Conservation (phyloP, 2,888 invertebrate genomes). For the Drosophila testacea region DNA sequence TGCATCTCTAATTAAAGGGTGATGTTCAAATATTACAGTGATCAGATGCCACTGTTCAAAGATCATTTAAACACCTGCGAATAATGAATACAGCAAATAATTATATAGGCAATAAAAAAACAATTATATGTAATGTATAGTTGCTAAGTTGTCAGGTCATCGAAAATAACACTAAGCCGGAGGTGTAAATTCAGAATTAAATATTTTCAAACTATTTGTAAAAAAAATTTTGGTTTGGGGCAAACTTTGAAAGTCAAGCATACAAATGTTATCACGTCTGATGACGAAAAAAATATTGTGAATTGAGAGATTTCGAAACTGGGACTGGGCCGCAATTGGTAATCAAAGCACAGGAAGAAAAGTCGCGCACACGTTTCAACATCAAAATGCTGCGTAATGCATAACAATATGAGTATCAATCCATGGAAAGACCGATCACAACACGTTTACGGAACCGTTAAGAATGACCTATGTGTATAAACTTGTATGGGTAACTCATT, state of each 20-base stretch:
- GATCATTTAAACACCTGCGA: not conserved
- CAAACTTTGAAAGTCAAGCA: slow-evolving; percentile 23
- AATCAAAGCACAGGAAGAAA: slow-evolving; percentile 68
- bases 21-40: not conserved
- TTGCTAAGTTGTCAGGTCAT: not conserved
- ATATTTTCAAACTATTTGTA: slow-evolving; percentile 1
- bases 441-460: slow-evolving; percentile 71
- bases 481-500: slow-evolving; percentile 21
- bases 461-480: slow-evolving; percentile 39
- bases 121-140: not conserved
- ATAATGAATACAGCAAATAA: slow-evolving; percentile 1
- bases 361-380: slow-evolving; percentile 59
- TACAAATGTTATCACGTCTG: slow-evolving; percentile 50
- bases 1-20: not conserved
- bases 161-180: not conserved
- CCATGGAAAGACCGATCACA: slow-evolving; percentile 47
- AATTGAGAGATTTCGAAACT: slow-evolving; percentile 50
- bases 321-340: slow-evolving; percentile 72
- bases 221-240: not conserved
- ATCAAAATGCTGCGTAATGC: slow-evolving; percentile 61
- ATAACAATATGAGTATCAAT: slow-evolving; percentile 55
- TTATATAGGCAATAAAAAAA: not conserved
- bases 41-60: slow-evolving; percentile 2
- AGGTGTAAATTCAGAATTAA: not conserved
- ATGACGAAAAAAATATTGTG: slow-evolving; percentile 47